Percentiles rank a stretch among this genome's conserved stretches.
Evolutionary conservation across 2,888 invertebrate genomes (phyloP).

Genomic region (Phragmatobia fuliginosa): DNA sequence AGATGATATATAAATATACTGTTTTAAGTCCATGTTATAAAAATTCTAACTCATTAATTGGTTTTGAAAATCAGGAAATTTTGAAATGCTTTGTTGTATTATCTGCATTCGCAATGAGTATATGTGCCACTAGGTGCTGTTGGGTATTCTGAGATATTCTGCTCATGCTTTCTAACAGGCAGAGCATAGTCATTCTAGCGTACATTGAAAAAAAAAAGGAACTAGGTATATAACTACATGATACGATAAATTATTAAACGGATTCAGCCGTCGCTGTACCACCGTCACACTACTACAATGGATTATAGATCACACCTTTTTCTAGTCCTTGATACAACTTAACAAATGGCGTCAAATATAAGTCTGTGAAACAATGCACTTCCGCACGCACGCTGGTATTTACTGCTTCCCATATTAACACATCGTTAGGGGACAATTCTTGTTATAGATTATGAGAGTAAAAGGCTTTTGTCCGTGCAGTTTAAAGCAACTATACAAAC

Average conservation of each 20-base stretch:
- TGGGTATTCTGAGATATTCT: too few relatives aligned
- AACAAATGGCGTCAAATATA: neutral
- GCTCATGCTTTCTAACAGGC: too few relatives aligned
- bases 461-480: neutral
- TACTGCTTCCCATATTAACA: conserved; percentile 2
- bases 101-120: too few relatives aligned
- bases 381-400: neutral
- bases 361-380: conserved; percentile 6
- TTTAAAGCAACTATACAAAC: neutral
- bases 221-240: too few relatives aligned
- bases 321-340: neutral
- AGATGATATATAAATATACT: too few relatives aligned
- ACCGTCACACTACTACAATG: neutral
- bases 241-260: neutral
- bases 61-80: too few relatives aligned
- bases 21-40: too few relatives aligned
- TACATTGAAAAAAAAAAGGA: too few relatives aligned
- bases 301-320: neutral
- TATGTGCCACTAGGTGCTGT: too few relatives aligned
- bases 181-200: too few relatives aligned
- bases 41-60: too few relatives aligned
- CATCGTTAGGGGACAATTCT: neutral
- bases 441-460: neutral
- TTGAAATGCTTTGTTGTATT: too few relatives aligned
- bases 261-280: neutral